Conservation (phyloP, 1,140 invertebrate genomes). For the Anastatus disparis region DNA sequence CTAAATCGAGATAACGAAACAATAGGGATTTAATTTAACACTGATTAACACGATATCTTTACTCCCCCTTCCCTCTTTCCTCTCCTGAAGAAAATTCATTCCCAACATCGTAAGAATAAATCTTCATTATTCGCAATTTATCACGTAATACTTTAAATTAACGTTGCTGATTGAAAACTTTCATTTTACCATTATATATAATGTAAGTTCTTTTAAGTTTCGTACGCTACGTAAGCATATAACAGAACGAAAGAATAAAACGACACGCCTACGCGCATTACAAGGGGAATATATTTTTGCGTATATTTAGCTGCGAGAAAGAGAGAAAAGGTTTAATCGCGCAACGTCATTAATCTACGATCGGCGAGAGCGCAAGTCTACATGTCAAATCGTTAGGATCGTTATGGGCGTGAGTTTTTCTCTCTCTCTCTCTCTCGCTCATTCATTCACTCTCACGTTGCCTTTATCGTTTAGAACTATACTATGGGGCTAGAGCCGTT, state of each 20-base stretch:
- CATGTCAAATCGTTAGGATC: conserved; percentile 35
- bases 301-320: too few relatives aligned
- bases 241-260: neutral
- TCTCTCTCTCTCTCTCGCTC: too few relatives aligned
- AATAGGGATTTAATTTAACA: too few relatives aligned
- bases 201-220: neutral
- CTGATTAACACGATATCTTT: too few relatives aligned
- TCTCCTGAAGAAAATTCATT: too few relatives aligned
- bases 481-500: conserved; percentile 16
- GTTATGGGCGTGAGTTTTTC: neutral
- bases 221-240: neutral
- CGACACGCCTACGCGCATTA: neutral
- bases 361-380: neutral
- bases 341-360: conserved; percentile 24
- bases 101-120: neutral
- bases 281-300: conserved; percentile 5
- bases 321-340: conserved; percentile 23
- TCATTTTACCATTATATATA: too few relatives aligned
- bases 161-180: too few relatives aligned
- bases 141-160: neutral
- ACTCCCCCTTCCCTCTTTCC: too few relatives aligned
- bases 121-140: conserved; percentile 1
- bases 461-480: too few relatives aligned
- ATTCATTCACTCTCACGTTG: too few relatives aligned
- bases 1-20: too few relatives aligned